These are phyloP conservation scores for Patiria miniata DNA, from an alignment of 35 echinoderm and acorn worm species.

Conservation along the genomic window DNA sequence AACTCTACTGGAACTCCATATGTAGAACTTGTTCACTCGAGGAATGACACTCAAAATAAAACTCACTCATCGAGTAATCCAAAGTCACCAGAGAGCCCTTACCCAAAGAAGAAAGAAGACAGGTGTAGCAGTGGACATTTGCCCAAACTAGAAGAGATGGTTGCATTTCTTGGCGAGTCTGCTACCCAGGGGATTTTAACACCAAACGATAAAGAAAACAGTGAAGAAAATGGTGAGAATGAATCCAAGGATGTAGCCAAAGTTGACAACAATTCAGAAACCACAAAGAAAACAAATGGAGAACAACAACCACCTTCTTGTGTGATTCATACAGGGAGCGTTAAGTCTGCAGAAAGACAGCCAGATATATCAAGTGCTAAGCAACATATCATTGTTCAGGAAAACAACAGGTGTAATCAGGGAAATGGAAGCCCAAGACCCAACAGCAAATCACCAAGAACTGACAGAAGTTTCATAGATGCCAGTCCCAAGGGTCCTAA, in stretches of 20 bases:
- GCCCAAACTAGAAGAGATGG: conserved; percentile 88
- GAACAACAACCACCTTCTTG: neutral
- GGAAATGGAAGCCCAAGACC: neutral
- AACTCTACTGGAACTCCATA: conserved; percentile 35
- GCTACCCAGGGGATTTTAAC: conserved; percentile 43
- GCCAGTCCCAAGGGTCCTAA: neutral
- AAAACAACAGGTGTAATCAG: neutral
- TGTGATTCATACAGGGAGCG: neutral
- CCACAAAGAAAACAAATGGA: neutral
- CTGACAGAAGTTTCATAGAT: neutral
- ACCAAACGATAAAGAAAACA: conserved; percentile 9
- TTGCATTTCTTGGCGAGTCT: conserved; percentile 73
- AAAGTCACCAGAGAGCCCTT: neutral
- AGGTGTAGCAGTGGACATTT: conserved; percentile 61
- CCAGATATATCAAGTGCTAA: conserved; percentile 9
- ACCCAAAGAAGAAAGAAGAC: conserved; percentile 23
- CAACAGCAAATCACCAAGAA: neutral
- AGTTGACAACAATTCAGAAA: conserved; percentile 7
- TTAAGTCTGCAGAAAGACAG: neutral
- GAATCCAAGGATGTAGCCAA: neutral
- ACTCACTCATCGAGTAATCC: neutral
- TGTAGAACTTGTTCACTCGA: conserved; percentile 71
- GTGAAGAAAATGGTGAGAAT: conserved; percentile 24
- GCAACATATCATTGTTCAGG: neutral
- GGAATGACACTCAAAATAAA: conserved; percentile 33